phyloP scores from a whole-genome alignment of 2,113 vertebrate species.

The Paratilapia polleni region DNA sequence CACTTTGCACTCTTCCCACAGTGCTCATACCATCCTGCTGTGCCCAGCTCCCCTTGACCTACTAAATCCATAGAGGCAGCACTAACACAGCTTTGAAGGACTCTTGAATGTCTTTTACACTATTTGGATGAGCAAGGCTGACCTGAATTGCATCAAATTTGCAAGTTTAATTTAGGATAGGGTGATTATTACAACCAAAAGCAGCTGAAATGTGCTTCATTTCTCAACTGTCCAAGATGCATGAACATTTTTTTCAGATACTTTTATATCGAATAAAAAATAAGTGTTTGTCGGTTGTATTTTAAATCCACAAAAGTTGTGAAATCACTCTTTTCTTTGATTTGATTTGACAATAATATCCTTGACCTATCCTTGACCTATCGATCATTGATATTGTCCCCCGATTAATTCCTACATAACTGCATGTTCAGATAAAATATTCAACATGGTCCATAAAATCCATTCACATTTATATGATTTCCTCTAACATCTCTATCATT shows the following conservation, averaged over 20 bases:
- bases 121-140: slow-evolving; percentile 29
- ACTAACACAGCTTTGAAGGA: slow-evolving; percentile 66
- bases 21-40: slow-evolving; percentile 64
- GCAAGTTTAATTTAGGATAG: neutral
- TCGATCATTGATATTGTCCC: neutral
- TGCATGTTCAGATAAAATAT: slow-evolving; percentile 24
- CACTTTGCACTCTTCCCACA: slow-evolving; percentile 59
- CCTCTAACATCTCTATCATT: slow-evolving; percentile 22
- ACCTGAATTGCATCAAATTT: slow-evolving; percentile 21
- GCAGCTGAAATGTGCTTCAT: neutral
- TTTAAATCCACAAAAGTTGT: neutral
- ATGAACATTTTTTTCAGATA: neutral
- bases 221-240: neutral
- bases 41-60: slow-evolving; percentile 71
- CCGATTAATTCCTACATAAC: neutral
- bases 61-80: slow-evolving; percentile 67
- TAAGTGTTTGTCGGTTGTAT: rapidly evolving
- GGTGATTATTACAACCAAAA: neutral
- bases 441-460: neutral
- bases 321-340: neutral
- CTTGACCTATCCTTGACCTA: neutral
- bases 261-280: too few relatives aligned
- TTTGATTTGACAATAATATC: neutral
- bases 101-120: slow-evolving; percentile 60
- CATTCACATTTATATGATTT: slow-evolving; percentile 1